Evolutionary conservation across 2,113 vertebrate species (phyloP).

Genomic region (Paraplagusia blochii): DNA sequence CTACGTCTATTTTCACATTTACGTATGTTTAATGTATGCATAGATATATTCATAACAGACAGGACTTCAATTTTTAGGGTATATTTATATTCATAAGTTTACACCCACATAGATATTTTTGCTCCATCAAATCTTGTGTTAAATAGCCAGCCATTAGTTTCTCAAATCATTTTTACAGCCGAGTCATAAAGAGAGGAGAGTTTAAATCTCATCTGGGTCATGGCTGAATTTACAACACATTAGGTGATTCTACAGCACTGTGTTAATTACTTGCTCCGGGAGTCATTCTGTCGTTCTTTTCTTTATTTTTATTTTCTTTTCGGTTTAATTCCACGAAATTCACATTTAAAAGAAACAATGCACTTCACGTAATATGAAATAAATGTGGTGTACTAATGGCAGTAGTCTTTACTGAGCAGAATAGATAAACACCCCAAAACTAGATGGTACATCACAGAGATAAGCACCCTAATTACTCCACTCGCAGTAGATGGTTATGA

Average conservation of each 20-base stretch:
- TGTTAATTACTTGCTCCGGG: no score
- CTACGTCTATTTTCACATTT: no score
- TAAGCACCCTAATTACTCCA: not conserved
- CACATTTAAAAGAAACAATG: no score
- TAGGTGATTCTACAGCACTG: not conserved
- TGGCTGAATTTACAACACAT: not conserved
- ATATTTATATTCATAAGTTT: no score
- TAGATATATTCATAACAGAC: no score
- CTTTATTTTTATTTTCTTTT: no score
- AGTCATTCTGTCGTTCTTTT: no score
- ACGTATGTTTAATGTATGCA: no score
- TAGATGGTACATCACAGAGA: not conserved
- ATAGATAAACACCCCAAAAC: conserved; percentile 1
- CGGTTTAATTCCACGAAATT: no score
- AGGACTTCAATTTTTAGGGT: no score
- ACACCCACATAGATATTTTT: no score
- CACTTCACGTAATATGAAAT: not conserved
- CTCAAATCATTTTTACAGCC: not conserved
- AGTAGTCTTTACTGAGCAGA: not conserved
- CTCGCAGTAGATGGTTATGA: conserved; percentile 1
- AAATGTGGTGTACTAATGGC: not conserved
- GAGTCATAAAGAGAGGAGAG: not conserved
- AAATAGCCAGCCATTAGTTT: not conserved
- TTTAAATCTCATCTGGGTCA: conserved; percentile 1
- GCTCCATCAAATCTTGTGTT: not conserved